Base-by-base conservation (phyloP, 2,888 invertebrate genomes). In the Megalurothrips usitatus region DNA sequence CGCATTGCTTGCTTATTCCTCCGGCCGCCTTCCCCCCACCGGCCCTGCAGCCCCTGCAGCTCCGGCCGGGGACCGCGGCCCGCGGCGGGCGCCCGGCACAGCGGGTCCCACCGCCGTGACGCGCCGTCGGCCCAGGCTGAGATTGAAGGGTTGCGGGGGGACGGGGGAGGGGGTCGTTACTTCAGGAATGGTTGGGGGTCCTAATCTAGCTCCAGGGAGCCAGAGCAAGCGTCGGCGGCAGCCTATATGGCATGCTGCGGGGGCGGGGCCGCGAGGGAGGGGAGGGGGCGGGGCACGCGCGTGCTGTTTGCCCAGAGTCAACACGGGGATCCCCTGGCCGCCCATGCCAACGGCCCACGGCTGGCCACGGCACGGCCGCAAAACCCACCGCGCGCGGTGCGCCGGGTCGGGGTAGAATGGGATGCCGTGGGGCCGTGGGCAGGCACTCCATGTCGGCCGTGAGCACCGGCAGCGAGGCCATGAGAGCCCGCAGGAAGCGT, bases 131-230 rank as follows among this genome's bases (percentile, higher is more conserved):
- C 58, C 17, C 14, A 17, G 52, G 14, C 52, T 19, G 58, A 17
- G 58, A 14, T 58, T 17, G 58, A 12, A 52, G 58, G 58, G 58
- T 58, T 19, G 58, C n/a, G 26, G 26, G 23, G 68, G 1, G 26
- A 12, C 26, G 23, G 1, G 68, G 26, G n/a, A 10, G 68, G 68
- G 68, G 12, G 26, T 75, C 68, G 68, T 75, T 75, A 75, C 68
- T 26, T 75, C 23, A 26, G 68, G 68, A 75, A 75, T 75, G 12
- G 68, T 26, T 26, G 68, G 68, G 49, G 68, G 26, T 10, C 68
- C 26, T 75, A 75, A 75, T 75, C 68, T 75, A 75, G 68, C 68
- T 75, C 68, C 26, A 26, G 68, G 68, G 68, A 75, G 68, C 68
- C 26, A 75, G 68, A 23, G 34, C 34, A 43, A 43, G 34, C 34